Evolutionary conservation across 1,140 invertebrate genomes (phyloP).

Genomic region (Parasteatoda tepidariorum): DNA sequence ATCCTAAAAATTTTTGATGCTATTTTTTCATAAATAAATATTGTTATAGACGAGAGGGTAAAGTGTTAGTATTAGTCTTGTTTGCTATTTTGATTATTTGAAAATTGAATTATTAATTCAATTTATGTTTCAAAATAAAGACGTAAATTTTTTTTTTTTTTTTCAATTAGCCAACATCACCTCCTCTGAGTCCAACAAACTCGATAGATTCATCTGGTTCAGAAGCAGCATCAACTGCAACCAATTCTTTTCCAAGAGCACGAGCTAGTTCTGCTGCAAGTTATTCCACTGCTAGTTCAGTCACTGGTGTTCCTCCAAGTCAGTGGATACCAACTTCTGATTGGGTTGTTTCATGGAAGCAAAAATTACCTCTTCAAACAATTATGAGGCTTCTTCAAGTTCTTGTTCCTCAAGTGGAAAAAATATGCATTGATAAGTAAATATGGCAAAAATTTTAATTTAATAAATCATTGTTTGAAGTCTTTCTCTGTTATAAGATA

Average conservation of each 20-base stretch:
- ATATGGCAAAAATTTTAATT: too few species aligned
- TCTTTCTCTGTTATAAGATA: not conserved
- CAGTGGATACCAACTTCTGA: constrained; percentile 88
- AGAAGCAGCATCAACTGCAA: constrained; percentile 40
- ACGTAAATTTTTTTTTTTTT: too few species aligned
- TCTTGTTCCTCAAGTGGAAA: constrained; percentile 98
- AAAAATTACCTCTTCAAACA: constrained; percentile 96
- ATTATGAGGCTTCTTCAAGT: constrained; percentile 99
- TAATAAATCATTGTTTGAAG: not conserved
- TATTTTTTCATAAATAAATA: too few species aligned
- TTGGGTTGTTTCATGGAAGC: constrained; percentile 97
- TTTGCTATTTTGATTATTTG: too few species aligned
- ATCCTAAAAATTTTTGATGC: too few species aligned
- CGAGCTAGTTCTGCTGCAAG: constrained; percentile 28
- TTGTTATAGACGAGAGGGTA: too few species aligned
- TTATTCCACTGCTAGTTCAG: constrained; percentile 21
- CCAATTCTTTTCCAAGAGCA: constrained; percentile 12
- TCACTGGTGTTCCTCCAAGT: constrained; percentile 15
- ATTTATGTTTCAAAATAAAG: too few species aligned
- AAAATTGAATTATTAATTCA: too few species aligned
- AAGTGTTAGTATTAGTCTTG: too few species aligned
- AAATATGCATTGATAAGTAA: constrained; percentile 99
- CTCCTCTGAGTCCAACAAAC: constrained; percentile 49
- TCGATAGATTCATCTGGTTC: constrained; percentile 55
- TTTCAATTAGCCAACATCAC: not conserved